phyloP scores from a whole-genome alignment of 2,888 invertebrate genomes.

The Rhaphigaster nebulosa region DNA sequence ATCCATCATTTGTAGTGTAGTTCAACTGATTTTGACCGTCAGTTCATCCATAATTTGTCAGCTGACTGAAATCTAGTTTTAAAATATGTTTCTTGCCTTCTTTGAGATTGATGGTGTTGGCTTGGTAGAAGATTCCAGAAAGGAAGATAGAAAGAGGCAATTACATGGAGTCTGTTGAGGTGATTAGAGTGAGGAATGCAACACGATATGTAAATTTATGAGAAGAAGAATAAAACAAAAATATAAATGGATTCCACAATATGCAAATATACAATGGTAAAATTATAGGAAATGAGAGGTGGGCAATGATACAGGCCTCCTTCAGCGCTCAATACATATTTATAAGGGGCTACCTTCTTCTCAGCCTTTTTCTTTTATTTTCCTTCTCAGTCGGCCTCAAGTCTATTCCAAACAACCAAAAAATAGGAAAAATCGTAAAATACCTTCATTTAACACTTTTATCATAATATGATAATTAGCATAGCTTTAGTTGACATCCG shows the following conservation, averaged over 20 bases:
- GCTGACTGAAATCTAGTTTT: not conserved
- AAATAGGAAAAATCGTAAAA: not conserved
- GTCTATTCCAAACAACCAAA: not conserved
- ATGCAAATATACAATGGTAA: conserved; percentile 46
- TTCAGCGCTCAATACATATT: conserved; percentile 1
- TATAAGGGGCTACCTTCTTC: conserved; percentile 8
- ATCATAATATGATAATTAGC: no score
- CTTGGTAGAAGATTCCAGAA: not conserved
- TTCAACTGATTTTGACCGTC: no score
- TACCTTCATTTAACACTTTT: not conserved
- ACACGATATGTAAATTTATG: conserved; percentile 42
- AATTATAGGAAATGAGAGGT: conserved; percentile 32
- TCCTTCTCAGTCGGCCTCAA: not conserved
- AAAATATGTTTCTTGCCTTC: not conserved
- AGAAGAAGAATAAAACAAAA: conserved; percentile 22
- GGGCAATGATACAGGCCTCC: not conserved
- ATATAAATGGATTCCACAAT: conserved; percentile 38
- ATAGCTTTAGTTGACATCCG: no score
- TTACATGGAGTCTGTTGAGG: conserved; percentile 3
- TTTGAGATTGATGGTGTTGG: not conserved
- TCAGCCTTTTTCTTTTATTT: not conserved
- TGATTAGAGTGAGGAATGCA: conserved; percentile 25
- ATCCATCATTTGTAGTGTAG: not conserved
- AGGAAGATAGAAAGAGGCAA: not conserved
- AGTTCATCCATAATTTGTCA: not conserved